Conservation (phyloP, 2,888 invertebrate genomes). For the Amphipyra berbera region DNA sequence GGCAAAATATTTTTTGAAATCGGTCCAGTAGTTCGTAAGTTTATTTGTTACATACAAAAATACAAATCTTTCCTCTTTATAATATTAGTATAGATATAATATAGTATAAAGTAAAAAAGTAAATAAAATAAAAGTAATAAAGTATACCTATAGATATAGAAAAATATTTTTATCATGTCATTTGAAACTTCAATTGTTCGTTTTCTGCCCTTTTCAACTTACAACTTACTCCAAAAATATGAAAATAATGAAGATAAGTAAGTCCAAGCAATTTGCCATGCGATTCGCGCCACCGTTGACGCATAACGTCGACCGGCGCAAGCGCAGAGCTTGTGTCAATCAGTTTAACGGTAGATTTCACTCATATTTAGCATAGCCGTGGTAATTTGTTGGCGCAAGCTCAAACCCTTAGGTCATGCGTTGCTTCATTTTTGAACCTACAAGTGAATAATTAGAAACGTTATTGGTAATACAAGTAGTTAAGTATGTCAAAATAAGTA, state of each 20-base stretch:
- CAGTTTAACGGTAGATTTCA: conserved; percentile 68
- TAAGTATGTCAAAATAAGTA: not conserved
- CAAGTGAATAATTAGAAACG: conserved; percentile 16
- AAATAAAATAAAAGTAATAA: too few relatives aligned
- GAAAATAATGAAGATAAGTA: not conserved
- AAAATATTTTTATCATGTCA: too few relatives aligned
- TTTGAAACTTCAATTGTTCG: too few relatives aligned
- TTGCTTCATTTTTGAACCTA: conserved; percentile 38
- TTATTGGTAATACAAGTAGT: not conserved
- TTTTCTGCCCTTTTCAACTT: too few relatives aligned
- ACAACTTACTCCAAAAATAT: too few relatives aligned
- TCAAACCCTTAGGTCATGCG: conserved; percentile 39
- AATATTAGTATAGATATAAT: too few relatives aligned
- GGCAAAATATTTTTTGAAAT: too few relatives aligned
- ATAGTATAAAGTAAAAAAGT: too few relatives aligned
- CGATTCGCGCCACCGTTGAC: conserved; percentile 18
- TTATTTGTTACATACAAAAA: too few relatives aligned
- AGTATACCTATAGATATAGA: too few relatives aligned
- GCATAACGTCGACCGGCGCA: conserved; percentile 31
- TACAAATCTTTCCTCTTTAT: too few relatives aligned
- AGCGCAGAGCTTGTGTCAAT: conserved; percentile 58
- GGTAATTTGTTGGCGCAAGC: conserved; percentile 63
- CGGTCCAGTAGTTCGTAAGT: too few relatives aligned
- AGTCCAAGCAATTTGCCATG: conserved; percentile 35
- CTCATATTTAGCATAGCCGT: conserved; percentile 61